Evolutionary conservation across 2,113 vertebrate species (phyloP).

Genomic region (Anoura caudifer): DNA sequence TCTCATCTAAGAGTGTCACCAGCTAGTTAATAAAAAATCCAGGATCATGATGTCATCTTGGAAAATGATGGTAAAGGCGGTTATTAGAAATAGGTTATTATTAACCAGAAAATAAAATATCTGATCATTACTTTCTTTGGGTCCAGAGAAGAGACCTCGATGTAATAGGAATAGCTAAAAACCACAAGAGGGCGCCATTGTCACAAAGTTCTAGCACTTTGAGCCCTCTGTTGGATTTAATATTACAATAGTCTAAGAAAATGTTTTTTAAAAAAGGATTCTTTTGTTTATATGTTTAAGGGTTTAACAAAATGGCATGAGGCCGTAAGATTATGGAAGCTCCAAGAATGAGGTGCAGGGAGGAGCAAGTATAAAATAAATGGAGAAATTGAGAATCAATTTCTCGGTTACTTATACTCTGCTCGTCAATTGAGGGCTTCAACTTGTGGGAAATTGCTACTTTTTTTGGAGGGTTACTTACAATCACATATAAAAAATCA

Average conservation of each 20-base stretch:
- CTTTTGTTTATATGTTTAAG: not conserved
- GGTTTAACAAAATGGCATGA: not conserved
- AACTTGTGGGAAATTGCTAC: not conserved
- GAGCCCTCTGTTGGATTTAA: not conserved
- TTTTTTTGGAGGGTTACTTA: not conserved
- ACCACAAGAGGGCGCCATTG: slow-evolving; percentile 52
- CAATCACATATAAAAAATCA: not conserved
- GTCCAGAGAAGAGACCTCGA: not conserved
- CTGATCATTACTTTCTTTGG: not conserved
- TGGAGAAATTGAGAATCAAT: not conserved
- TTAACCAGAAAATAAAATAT: not conserved
- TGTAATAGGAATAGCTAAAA: rapidly evolving
- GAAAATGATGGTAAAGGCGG: not conserved
- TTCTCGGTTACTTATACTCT: not conserved
- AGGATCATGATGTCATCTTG: not conserved
- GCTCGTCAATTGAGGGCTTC: not conserved
- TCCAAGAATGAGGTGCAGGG: not conserved
- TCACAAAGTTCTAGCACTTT: not conserved
- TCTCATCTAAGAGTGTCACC: not conserved
- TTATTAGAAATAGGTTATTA: not conserved
- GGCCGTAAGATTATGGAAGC: not conserved
- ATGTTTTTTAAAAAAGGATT: not conserved
- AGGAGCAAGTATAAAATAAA: not conserved
- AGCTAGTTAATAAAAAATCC: not conserved
- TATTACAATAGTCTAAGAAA: not conserved